These are phyloP conservation scores for Drosophila willistoni DNA, from an alignment of 1,140 invertebrate species.

Conservation along the genomic window DNA sequence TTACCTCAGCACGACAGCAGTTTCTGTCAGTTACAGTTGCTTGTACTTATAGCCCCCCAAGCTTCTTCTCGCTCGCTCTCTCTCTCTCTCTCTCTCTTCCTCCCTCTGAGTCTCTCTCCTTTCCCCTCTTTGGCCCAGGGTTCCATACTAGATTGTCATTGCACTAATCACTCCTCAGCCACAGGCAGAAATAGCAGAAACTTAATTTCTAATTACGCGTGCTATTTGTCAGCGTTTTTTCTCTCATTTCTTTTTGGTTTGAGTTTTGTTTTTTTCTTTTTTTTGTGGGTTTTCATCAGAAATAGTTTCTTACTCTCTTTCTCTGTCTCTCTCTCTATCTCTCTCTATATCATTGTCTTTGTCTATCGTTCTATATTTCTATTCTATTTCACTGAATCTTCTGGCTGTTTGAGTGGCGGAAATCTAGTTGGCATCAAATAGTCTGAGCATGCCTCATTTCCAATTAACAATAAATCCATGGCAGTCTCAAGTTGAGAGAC, in stretches of 20 bases:
- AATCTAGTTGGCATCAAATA: slow-evolving; percentile 76
- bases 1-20: slow-evolving; percentile 58
- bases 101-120: slow-evolving; percentile 2
- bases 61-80: not conserved
- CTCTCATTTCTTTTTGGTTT: slow-evolving; percentile 25
- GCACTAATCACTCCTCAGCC: slow-evolving; percentile 51
- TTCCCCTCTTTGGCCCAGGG: not conserved
- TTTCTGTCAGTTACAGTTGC: slow-evolving; percentile 54
- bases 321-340: not conserved
- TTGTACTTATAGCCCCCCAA: slow-evolving; percentile 6
- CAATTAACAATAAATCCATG: slow-evolving; percentile 79
- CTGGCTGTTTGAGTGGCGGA: slow-evolving; percentile 61
- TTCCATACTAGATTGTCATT: slow-evolving; percentile 48
- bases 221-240: slow-evolving; percentile 72
- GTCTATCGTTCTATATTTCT: not conserved
- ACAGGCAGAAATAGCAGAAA: slow-evolving; percentile 48
- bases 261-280: slow-evolving; percentile 4
- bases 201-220: slow-evolving; percentile 80
- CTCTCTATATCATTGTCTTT: not conserved
- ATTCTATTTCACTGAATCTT: not conserved
- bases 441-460: slow-evolving; percentile 77
- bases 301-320: slow-evolving; percentile 21
- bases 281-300: slow-evolving; percentile 16
- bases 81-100: not conserved
- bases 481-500: slow-evolving; percentile 48